Evolutionary conservation across 1,140 invertebrate species (phyloP).

Genomic region (Apolygus lucorum): DNA sequence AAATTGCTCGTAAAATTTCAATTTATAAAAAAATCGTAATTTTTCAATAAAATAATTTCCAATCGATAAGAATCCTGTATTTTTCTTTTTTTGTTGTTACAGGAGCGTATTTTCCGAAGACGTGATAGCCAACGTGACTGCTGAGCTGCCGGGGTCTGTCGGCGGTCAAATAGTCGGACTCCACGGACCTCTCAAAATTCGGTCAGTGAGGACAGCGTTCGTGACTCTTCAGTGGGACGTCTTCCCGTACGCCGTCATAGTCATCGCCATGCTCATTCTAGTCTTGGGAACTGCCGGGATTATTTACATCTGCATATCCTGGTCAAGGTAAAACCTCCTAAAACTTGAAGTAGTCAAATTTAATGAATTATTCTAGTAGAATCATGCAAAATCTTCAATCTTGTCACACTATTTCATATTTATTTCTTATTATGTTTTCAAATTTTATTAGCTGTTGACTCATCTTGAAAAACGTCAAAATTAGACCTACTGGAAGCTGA

Average conservation of each 20-base stretch:
- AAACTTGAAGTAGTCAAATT: not conserved
- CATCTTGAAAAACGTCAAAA: no score
- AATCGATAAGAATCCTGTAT: no score
- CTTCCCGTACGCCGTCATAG: conserved; percentile 76
- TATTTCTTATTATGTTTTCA: no score
- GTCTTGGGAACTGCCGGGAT: conserved; percentile 76
- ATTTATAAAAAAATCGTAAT: no score
- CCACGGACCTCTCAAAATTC: conserved; percentile 49
- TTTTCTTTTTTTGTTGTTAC: conserved; percentile 3
- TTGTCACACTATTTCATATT: no score
- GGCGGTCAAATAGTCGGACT: conserved; percentile 42
- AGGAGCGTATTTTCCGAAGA: conserved; percentile 25
- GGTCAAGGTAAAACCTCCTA: conserved; percentile 63
- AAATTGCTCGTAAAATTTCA: no score
- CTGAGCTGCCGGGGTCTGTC: conserved; percentile 31
- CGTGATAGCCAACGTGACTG: conserved; percentile 53
- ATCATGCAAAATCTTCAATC: no score
- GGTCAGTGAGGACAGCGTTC: conserved; percentile 44
- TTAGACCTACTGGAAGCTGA: not conserved
- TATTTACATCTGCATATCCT: conserved; percentile 83
- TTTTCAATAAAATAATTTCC: no score
- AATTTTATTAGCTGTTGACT: no score
- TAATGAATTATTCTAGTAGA: no score
- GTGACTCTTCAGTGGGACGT: conserved; percentile 59
- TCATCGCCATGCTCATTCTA: conserved; percentile 76